Percentiles rank a stretch among this genome's conserved stretches.
Conservation (phyloP, 2,113 vertebrate species). For the Sphaerodactylus townsendi region DNA sequence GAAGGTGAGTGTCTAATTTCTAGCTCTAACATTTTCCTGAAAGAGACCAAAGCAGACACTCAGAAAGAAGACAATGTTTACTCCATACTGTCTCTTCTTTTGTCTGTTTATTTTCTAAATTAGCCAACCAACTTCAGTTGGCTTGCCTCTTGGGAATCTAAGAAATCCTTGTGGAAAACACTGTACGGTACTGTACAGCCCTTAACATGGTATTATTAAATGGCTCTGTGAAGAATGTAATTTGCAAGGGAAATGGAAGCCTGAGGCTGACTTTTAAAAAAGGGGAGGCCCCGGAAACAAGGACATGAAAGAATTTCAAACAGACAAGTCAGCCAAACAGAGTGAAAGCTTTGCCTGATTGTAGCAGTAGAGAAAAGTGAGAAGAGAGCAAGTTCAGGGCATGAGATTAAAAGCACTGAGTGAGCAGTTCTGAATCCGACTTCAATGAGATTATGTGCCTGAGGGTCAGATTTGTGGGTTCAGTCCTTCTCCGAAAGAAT, state of each 20-base stretch:
- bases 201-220: background rate
- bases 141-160: background rate
- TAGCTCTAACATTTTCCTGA: background rate
- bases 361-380: slow-evolving; percentile 3
- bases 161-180: background rate
- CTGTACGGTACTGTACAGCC: background rate
- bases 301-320: slow-evolving; percentile 5
- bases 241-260: slow-evolving; percentile 14
- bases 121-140: background rate
- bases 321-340: background rate
- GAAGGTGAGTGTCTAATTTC: slow-evolving; percentile 82
- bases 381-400: background rate
- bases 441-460: background rate
- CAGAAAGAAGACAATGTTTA: slow-evolving; percentile 10
- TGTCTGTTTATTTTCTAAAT: background rate
- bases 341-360: background rate
- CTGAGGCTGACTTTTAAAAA: background rate
- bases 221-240: background rate
- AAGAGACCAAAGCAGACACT: background rate
- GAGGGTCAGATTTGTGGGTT: background rate
- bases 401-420: slow-evolving; percentile 14
- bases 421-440: background rate
- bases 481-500: background rate
- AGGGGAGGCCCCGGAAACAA: background rate
- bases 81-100: slow-evolving; percentile 16